Conservation (phyloP, 2,888 invertebrate species). For the Bellardia bayeri region DNA sequence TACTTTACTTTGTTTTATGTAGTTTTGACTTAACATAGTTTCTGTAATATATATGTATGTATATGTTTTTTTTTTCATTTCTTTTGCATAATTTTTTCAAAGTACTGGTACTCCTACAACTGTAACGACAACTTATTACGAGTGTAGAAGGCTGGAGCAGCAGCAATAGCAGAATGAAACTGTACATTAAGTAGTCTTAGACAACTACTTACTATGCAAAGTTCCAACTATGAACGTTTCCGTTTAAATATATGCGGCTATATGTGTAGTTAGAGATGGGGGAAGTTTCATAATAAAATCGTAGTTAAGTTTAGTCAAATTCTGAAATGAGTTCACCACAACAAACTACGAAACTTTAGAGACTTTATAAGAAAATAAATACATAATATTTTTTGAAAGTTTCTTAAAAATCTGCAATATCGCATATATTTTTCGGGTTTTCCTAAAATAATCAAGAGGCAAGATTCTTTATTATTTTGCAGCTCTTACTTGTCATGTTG, state of each 20-base stretch:
- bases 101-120: constrained; percentile 21
- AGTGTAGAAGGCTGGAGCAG: constrained; percentile 30
- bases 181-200: constrained; percentile 66
- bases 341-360: too few species aligned
- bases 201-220: constrained; percentile 73
- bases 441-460: too few species aligned
- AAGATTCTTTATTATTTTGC: too few species aligned
- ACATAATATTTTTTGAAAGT: too few species aligned
- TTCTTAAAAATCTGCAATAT: too few species aligned
- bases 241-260: constrained; percentile 21
- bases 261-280: background rate
- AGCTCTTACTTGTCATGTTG: too few species aligned
- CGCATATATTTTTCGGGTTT: too few species aligned
- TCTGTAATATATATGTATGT: background rate
- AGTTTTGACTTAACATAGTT: constrained; percentile 47
- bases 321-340: too few species aligned
- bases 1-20: constrained; percentile 7
- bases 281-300: constrained; percentile 13
- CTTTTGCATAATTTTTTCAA: background rate
- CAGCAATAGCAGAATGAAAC: constrained; percentile 48
- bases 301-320: too few species aligned
- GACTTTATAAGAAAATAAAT: too few species aligned
- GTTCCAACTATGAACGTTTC: constrained; percentile 36
- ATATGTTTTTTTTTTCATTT: background rate
- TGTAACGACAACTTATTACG: constrained; percentile 51